Evolutionary conservation across 2,888 invertebrate species (phyloP), one percentile per base, ranked within the genome.

Genomic region (Hetaerina titia): DNA sequence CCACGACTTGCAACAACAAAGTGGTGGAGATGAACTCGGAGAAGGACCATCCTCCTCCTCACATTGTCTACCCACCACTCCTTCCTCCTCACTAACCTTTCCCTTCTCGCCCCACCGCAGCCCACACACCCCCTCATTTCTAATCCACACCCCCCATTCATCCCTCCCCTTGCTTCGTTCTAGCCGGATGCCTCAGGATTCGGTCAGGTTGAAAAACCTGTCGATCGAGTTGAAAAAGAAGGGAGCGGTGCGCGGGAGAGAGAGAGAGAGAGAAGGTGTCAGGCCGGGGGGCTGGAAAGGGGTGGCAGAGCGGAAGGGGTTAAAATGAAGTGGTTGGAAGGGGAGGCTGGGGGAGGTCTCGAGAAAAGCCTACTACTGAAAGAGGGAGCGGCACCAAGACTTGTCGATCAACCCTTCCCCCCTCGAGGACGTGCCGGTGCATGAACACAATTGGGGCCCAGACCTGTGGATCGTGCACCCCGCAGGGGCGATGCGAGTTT

Each of bases 141-240:
- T 45, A 45, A 2, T 45, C 45, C 45, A 45, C 45, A 45, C 45
- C 90, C 60, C 58, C 60, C 25, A 25, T 57, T n/a, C 64, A 25
- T 17, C 15, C 31, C 90, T 9, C 6, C 90, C 63, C 45, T 25
- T 31, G 19, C 31, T 45, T 15, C 69, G 74, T 69, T 92, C 92
- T 74, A 56, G 92, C 92, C 69, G 92, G 92, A 69, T 92, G 92
- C 92, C 69, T 92, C 69, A 56, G 92, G 92, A 92, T 92, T 92
- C 92, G 69, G 92, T 92, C 56, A 60, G 90, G 90, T 90, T 45
- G 90, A 92, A 92, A 92, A 92, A 92, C 92, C 92, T 69, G 69
- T 92, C 92, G 92, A 69, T 92, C 45, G 69, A 74, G 69, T 92
- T 56, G 56, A 56, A 74, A 92, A 56, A 25, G 60, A 69, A 64